Evolutionary conservation across 2,797 vertebrate genomes (phyloP).

Genomic region (Buphagus erythrorhynchus): DNA sequence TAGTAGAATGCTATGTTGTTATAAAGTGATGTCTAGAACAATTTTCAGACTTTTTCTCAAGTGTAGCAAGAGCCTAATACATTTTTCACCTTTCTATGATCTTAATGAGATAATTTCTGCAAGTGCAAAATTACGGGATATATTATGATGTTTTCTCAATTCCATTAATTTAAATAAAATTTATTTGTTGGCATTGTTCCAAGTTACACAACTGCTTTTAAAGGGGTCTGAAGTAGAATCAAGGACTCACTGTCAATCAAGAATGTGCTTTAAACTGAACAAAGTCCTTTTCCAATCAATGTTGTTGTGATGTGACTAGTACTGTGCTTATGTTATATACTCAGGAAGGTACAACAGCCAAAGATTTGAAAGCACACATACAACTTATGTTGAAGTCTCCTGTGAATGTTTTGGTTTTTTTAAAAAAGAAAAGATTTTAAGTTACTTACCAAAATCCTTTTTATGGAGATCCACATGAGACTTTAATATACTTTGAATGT

Average conservation of each 20-base stretch:
- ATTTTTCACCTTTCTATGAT: accelerated
- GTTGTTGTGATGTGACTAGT: neutral
- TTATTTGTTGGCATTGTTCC: neutral
- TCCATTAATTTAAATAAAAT: neutral
- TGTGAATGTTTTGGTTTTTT: neutral
- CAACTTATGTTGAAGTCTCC: neutral
- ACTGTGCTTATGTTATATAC: neutral
- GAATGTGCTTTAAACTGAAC: neutral
- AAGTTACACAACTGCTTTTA: neutral
- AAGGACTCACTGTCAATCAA: neutral
- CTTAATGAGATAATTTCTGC: neutral
- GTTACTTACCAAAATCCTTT: neutral
- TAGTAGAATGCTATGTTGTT: neutral
- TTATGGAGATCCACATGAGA: neutral
- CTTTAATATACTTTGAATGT: neutral
- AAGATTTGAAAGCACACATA: neutral
- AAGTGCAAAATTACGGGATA: neutral
- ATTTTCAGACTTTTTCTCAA: neutral
- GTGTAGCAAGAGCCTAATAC: neutral
- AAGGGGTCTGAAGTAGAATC: neutral
- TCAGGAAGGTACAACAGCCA: neutral
- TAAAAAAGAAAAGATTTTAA: neutral
- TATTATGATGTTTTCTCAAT: neutral
- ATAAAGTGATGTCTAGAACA: neutral
- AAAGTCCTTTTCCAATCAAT: neutral